Base-by-base conservation (phyloP, 1,140 invertebrate species). In the Stratiolaelaps scimitus region DNA sequence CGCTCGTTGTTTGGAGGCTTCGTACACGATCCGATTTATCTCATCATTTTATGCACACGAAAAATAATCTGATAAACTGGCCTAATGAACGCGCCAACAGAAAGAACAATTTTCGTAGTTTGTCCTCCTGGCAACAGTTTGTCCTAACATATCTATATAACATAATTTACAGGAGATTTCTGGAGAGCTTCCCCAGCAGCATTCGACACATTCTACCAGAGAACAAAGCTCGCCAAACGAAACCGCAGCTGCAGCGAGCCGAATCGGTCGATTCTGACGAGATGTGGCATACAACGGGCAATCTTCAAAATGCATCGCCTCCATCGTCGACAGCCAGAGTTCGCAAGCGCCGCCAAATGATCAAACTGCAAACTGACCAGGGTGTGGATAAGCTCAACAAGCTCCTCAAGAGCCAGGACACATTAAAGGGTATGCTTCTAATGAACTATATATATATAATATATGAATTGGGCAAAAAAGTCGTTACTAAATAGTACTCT, bases 201-300 rank as follows among this genome's bases (percentile, higher is more conserved):
- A 60, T 60, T 34, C 13, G 53, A 23, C 53, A 60, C 23, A 60
- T 60, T 34, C 26, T 60, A 2, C 53, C 53, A 1, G 53, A 60
- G 23, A n/a, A 20, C 53, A 15, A 60, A 60, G 20, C 17, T n/a
- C 53, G 23, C 23, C 34, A 4, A 40, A 10, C 34, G 10, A 40
- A 4, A 23, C 20, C 17, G 23, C 26, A 17, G 34, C 15, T 60
- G 23, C 53, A 60, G 20, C 53, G 53, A 20, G 53, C 53, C 34
- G 53, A 60, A 60, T 60, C 53, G 23, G 34, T 60, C 15, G 53
- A 60, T 60, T 60, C 53, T 34, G 53, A 60, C 53, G 53, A 60
- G 26, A 60, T 34, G 34, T 60, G 53, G 53, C 53, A 60, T 26
- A 60, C 53, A 34, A 60, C 53, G 15, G 26, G 17, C 23, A 23